phyloP scores from a whole-genome alignment of 1,140 invertebrate species.

The Leptoteleia sp. region DNA sequence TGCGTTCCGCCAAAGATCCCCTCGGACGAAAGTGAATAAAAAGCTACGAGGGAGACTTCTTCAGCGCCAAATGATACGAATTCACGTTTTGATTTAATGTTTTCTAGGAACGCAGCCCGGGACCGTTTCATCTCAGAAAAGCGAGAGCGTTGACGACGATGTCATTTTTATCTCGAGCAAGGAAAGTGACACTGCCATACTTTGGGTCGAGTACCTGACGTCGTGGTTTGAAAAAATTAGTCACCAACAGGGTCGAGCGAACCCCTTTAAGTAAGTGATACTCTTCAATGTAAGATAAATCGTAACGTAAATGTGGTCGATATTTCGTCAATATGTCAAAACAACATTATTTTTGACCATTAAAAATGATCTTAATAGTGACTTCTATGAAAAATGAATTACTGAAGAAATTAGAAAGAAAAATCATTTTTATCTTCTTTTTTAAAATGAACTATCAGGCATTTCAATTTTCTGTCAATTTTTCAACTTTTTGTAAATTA shows the following conservation, averaged over 20 bases:
- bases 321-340: too few species aligned
- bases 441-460: too few species aligned
- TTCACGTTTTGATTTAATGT: slow-evolving; percentile 61
- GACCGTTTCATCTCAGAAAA: slow-evolving; percentile 45
- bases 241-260: slow-evolving; percentile 86
- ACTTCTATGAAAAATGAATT: too few species aligned
- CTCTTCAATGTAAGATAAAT: too few species aligned
- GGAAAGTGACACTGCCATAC: slow-evolving; percentile 86
- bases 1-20: slow-evolving; percentile 35
- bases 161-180: slow-evolving; percentile 89
- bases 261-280: slow-evolving; percentile 81
- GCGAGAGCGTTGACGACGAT: slow-evolving; percentile 82
- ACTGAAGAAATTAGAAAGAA: too few species aligned
- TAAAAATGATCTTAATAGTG: too few species aligned
- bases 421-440: too few species aligned
- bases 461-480: too few species aligned
- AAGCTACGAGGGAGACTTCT: slow-evolving; percentile 19
- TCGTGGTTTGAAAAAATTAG: slow-evolving; percentile 91
- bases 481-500: too few species aligned
- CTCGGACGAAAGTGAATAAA: slow-evolving; percentile 44
- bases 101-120: slow-evolving; percentile 74
- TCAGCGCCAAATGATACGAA: slow-evolving; percentile 5
- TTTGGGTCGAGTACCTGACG: slow-evolving; percentile 90
- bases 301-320: too few species aligned
- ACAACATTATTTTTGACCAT: too few species aligned